Evolutionary conservation across 2,113 vertebrate species (phyloP).

Genomic region (Corythornis madagascariensis): DNA sequence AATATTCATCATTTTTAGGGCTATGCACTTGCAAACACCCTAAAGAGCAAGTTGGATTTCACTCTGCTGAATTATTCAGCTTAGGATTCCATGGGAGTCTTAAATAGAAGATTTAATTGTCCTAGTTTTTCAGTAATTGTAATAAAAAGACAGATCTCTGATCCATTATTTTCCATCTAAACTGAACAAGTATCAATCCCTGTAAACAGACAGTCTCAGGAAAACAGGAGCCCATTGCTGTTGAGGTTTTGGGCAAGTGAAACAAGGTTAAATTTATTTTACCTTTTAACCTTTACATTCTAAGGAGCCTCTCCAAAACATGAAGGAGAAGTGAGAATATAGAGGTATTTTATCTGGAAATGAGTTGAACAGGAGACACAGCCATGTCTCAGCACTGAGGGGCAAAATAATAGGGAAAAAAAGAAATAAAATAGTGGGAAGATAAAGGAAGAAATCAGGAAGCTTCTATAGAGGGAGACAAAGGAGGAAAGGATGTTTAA

Average conservation of each 20-base stretch:
- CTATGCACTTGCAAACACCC: background rate
- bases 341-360: background rate
- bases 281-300: background rate
- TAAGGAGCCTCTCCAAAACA: background rate
- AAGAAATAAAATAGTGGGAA: background rate
- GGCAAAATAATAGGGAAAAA: background rate
- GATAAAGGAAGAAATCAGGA: background rate
- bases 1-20: background rate
- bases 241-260: background rate
- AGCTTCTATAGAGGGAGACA: background rate
- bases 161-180: background rate
- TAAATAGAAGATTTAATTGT: background rate
- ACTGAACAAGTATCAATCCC: background rate
- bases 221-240: background rate
- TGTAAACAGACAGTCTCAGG: background rate
- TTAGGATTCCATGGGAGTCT: background rate
- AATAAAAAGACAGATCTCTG: background rate
- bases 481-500: background rate
- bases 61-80: background rate
- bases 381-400: background rate
- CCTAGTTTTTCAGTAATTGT: background rate
- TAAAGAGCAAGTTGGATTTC: background rate
- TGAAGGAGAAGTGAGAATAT: background rate
- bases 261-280: background rate
- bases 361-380: background rate